Evolutionary conservation across 2,113 vertebrate genomes (phyloP).

Genomic region (Cercopithecus mona): DNA sequence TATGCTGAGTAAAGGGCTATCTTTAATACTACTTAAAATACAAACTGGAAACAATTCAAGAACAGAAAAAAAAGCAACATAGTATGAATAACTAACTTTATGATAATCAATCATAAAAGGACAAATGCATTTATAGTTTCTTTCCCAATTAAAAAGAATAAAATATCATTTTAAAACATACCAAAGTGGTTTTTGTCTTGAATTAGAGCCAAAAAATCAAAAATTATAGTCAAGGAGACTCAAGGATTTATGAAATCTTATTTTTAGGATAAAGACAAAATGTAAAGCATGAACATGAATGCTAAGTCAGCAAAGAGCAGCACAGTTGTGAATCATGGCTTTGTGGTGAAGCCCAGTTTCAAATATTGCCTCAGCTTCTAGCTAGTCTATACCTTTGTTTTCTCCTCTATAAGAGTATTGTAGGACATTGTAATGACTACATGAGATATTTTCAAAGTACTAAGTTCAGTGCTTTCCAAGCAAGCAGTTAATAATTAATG

Average conservation of each 20-base stretch:
- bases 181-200: neutral
- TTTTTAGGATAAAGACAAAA: conserved; percentile 27
- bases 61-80: neutral
- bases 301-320: neutral
- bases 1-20: neutral
- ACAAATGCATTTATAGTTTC: conserved; percentile 6
- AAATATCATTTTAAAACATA: conserved; percentile 41
- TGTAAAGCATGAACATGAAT: neutral
- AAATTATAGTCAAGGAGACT: neutral
- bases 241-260: neutral
- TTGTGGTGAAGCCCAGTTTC: neutral
- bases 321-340: neutral
- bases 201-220: conserved; percentile 28
- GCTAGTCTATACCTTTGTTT: neutral
- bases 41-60: conserved; percentile 34
- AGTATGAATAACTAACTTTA: neutral
- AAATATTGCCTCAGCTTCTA: neutral
- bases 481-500: neutral
- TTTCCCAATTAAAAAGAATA: conserved; percentile 45
- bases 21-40: conserved; percentile 17
- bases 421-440: neutral
- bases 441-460: neutral
- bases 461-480: neutral
- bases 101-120: conserved; percentile 19
- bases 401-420: neutral